A percentile compares a stretch with the other conserved stretches of the same genome.
These are phyloP conservation scores for Xylocopa sonorina DNA, from an alignment of 1,140 invertebrate species.

Conservation along the genomic window DNA sequence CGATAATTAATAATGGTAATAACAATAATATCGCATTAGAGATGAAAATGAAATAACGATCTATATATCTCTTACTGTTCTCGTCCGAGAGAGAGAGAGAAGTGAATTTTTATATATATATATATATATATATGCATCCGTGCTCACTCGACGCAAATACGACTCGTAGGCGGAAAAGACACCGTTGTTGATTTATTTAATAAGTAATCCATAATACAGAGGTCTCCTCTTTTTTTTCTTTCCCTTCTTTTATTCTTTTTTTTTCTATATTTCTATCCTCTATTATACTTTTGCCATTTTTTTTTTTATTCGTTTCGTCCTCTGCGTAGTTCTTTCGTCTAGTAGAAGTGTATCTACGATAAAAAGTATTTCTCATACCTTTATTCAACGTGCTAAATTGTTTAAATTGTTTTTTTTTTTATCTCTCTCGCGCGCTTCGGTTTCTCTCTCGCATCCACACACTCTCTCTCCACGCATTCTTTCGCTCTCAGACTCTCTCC, in stretches of 20 bases:
- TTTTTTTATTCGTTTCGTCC: constrained; percentile 56
- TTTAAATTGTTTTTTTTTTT: too few species aligned
- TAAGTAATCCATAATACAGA: constrained; percentile 78
- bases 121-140: constrained; percentile 15
- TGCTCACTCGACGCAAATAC: constrained; percentile 67
- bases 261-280: too few species aligned
- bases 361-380: constrained; percentile 80
- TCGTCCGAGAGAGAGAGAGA: constrained; percentile 41
- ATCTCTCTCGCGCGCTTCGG: constrained; percentile 44
- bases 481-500: not conserved
- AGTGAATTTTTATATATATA: too few species aligned
- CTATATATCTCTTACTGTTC: constrained; percentile 42
- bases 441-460: constrained; percentile 28
- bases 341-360: constrained; percentile 80
- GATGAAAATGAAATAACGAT: constrained; percentile 59
- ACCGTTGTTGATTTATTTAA: constrained; percentile 80
- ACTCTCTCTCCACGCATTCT: not conserved
- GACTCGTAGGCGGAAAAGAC: constrained; percentile 79
- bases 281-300: too few species aligned
- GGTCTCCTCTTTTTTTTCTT: constrained; percentile 75
- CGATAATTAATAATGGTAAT: constrained; percentile 44
- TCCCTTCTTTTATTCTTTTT: constrained; percentile 56
- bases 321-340: constrained; percentile 64
- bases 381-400: constrained; percentile 72
- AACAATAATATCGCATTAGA: constrained; percentile 48